Evolutionary conservation across 2,888 invertebrate genomes (phyloP), one percentile per base, ranked within the genome.

Genomic region (Eueremaeus valkanovi): DNA sequence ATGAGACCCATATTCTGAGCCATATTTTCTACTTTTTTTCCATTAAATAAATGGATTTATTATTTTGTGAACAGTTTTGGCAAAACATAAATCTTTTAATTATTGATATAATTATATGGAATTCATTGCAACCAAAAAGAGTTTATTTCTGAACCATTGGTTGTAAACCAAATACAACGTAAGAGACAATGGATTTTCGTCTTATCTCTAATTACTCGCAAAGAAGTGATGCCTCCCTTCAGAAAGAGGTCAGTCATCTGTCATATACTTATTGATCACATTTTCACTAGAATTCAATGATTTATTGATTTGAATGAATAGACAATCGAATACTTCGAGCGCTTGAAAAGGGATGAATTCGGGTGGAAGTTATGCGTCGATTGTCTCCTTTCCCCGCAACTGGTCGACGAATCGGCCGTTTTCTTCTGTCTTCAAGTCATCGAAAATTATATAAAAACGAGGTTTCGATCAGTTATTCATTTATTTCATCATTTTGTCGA

Each of bases 391-490:
- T 80, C 80, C 77, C 81, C 45, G 24, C 49, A 55, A 70, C 6
- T 77, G 27, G 11, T 61, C 9, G 72, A 76, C 40, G 76, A 76
- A 24, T 76, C 75, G 33, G 68, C 51, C 2, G 55, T 68, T 61
- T 86, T 85, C 79, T 85, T 85, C 79, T 85, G 85, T 77, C 82
- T 86, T 58, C 85, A 86, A 82, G 85, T 86, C 33, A 81, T 86
- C 72, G 86, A 86, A 78, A 80, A 84, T 79, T 85, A 82, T 79
- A 79, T 85, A n/a, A 85, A 84, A 78, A 82, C 80, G 9, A 82
- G 84, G 81, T 85, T 82, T 78, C 80, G 76, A 68, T 77, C 21
- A 31, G 18, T 61, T 58, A 29, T 6, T 58, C 3, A n/a, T n/a
- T n/a, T n/a, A n/a, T n/a, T n/a, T n/a, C n/a, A n/a, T n/a, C n/a